Percentiles rank a stretch among this genome's conserved stretches.
phyloP scores from a whole-genome alignment of 2,888 invertebrate species.

The Aporophyla nigra region DNA sequence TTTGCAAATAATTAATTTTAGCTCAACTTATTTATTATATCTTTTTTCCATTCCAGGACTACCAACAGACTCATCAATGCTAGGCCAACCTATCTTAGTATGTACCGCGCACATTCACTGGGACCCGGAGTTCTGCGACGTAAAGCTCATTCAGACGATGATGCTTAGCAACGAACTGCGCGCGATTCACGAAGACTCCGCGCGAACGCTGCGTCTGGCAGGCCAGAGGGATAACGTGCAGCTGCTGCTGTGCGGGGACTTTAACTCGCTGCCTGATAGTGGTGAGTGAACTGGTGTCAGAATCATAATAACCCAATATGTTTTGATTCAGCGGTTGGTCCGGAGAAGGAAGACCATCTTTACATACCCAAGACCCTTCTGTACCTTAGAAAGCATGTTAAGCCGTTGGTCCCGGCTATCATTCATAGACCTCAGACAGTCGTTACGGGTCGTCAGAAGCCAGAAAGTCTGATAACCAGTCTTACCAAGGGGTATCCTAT shows the following conservation, averaged over 20 bases:
- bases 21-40: neutral
- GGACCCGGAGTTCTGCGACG: conserved; percentile 99
- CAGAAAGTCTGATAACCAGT: no score
- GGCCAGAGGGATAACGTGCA: conserved; percentile 96
- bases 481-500: no score
- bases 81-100: conserved; percentile 96
- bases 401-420: no score
- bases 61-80: conserved; percentile 94
- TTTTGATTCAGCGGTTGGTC: no score
- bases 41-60: conserved; percentile 86
- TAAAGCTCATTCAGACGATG: conserved; percentile 99
- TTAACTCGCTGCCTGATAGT: conserved; percentile 99
- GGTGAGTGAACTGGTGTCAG: conserved; percentile 85
- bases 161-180: conserved; percentile 99
- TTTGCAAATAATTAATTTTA: neutral
- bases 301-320: no score
- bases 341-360: no score
- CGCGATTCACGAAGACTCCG: conserved; percentile 96
- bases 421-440: no score
- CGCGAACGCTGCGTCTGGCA: conserved; percentile 93
- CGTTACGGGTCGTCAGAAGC: no score
- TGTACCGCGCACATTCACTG: conserved; percentile 99
- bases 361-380: no score
- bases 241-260: conserved; percentile 98
- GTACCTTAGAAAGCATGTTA: no score